Percentiles rank a stretch among this genome's conserved stretches.
Evolutionary conservation across 2,113 vertebrate species (phyloP).

Genomic region (Chloroceryle aenea): DNA sequence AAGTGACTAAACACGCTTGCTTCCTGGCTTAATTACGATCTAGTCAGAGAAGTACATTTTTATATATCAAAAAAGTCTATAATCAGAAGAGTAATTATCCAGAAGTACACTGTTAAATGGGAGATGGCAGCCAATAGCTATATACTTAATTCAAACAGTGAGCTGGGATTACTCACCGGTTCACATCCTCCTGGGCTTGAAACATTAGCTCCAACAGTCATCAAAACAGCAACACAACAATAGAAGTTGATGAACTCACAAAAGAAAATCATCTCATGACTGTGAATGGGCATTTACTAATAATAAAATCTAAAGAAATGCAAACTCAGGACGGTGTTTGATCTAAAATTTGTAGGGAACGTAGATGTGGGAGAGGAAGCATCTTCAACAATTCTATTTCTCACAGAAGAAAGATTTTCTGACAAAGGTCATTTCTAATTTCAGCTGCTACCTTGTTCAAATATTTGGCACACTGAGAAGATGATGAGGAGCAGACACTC

Average conservation of each 20-base stretch:
- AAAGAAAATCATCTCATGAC: slow-evolving; percentile 46
- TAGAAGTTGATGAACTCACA: slow-evolving; percentile 51
- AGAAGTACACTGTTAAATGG: slow-evolving; percentile 2
- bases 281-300: slow-evolving; percentile 49
- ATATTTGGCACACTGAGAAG: background rate
- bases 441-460: background rate
- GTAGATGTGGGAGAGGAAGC: background rate
- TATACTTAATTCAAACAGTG: slow-evolving; percentile 36
- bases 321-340: slow-evolving; percentile 30
- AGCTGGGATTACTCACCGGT: slow-evolving; percentile 51
- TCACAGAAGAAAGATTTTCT: background rate
- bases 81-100: slow-evolving; percentile 31
- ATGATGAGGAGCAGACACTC: background rate
- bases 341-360: background rate
- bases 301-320: slow-evolving; percentile 30
- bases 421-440: background rate
- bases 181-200: slow-evolving; percentile 27
- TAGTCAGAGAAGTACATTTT: slow-evolving; percentile 14
- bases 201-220: slow-evolving; percentile 11
- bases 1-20: background rate
- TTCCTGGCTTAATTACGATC: slow-evolving; percentile 41
- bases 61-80: slow-evolving; percentile 23
- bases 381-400: background rate
- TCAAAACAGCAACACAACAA: slow-evolving; percentile 30
- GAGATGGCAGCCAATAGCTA: slow-evolving; percentile 7